These are phyloP conservation scores for Dryoscopus gambensis DNA, from an alignment of 2,113 vertebrate species.

Conservation along the genomic window DNA sequence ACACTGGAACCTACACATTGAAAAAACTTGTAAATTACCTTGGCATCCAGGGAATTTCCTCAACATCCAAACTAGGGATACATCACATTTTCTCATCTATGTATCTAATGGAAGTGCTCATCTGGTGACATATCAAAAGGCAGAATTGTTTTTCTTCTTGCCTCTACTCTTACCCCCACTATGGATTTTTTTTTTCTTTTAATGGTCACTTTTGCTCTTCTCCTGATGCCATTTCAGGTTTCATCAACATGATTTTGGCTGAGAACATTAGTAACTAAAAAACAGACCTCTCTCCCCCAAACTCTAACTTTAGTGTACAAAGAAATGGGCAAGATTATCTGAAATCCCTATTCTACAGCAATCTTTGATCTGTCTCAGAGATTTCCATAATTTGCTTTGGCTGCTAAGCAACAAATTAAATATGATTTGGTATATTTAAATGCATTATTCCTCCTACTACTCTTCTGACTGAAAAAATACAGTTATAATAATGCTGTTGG, in stretches of 20 bases:
- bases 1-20: background rate
- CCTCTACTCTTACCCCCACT: background rate
- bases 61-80: background rate
- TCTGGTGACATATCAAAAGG: background rate
- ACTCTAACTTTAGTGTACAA: background rate
- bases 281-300: background rate
- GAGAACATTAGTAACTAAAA: background rate
- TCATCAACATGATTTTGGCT: background rate
- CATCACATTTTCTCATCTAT: background rate
- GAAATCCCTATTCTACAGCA: background rate
- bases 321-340: background rate
- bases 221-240: background rate
- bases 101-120: background rate
- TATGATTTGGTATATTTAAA: constrained; percentile 44
- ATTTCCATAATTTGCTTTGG: constrained; percentile 59
- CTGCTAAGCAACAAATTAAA: constrained; percentile 72
- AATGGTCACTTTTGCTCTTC: background rate
- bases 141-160: background rate
- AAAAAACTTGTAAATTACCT: background rate
- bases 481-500: background rate
- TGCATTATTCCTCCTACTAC: constrained; percentile 50
- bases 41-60: background rate
- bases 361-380: constrained; percentile 17
- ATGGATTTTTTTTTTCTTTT: background rate
- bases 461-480: constrained; percentile 31